Evolutionary conservation across 2,797 vertebrate species (phyloP), one percentile per base, ranked within the genome.

Genomic region (Hozukius guyotensis): DNA sequence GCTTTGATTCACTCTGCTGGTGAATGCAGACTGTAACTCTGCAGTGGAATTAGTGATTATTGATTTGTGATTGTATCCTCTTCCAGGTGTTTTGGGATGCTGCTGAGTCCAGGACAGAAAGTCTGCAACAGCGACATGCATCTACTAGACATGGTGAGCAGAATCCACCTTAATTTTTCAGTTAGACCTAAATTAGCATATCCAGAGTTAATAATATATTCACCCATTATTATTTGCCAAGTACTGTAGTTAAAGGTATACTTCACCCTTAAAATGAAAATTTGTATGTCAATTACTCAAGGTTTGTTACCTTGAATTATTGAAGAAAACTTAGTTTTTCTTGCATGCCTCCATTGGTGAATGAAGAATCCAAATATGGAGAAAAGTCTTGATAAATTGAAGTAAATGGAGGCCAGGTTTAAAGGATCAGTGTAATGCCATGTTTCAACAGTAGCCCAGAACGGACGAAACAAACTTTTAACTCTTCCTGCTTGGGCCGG

Each of bases 71-170:
- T 70, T 75, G 7, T 27, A 10, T 77, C 67, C 49, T 81, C 55
- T 36, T 88, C 16, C 76, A 99, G 98, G 90, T 99, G 98, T 93
- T 99, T 99, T 94, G 99, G 99, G 83, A 98, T 99, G 98, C 95
- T 99, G 67, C 94, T 99, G 77, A 98, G 98, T 90, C 97, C 98
- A 73, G 98, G 99, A 68, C 96, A 97, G 93, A 99, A 97, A 76
- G 98, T 99, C 85, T 97, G 96, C 90, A 99, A 98, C 95, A 98
- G 97, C 71, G 97, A 99, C 93, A 99, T 99, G 98, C 97, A 99
- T 90, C 96, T 99, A 55, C 90, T 99, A 25, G 98, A 99, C 87
- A 99, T 99, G 98, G 98, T 99, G 95, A 97, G 95, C 64, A 87
- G 81, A 67, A 55, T n/a, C 5, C 14, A 22, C 9, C 38, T 1